Evolutionary conservation across 2,888 invertebrate genomes (phyloP).

Genomic region (Archips crataeganus): DNA sequence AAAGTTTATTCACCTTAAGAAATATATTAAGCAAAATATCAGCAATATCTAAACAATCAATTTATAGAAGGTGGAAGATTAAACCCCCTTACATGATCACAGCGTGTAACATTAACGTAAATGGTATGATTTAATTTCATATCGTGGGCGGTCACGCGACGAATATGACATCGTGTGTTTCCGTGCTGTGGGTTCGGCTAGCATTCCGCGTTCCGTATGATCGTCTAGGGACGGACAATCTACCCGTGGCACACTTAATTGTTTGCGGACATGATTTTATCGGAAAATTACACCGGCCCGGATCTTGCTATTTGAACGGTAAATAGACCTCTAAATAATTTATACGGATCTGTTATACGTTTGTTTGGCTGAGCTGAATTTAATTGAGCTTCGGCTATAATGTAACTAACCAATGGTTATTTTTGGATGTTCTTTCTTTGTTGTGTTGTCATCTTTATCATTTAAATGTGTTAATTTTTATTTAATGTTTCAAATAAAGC

Average conservation of each 20-base stretch:
- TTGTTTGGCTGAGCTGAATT: slow-evolving; percentile 4
- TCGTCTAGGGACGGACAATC: slow-evolving; percentile 72
- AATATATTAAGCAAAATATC: not conserved
- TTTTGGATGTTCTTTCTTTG: not conserved
- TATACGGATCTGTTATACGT: slow-evolving; percentile 13
- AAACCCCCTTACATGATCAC: not conserved
- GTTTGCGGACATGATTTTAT: slow-evolving; percentile 80
- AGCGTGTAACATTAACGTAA: not conserved
- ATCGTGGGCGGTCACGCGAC: slow-evolving; percentile 38
- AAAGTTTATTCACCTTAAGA: too few relatives aligned
- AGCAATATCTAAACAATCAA: not conserved
- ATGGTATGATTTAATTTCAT: slow-evolving; percentile 7
- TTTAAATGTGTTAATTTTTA: too few relatives aligned
- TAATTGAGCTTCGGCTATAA: not conserved
- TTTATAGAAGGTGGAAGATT: not conserved
- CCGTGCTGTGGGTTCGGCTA: slow-evolving; percentile 70
- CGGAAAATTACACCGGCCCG: slow-evolving; percentile 45
- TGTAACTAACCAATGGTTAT: not conserved
- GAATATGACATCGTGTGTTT: slow-evolving; percentile 52
- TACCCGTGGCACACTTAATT: slow-evolving; percentile 71
- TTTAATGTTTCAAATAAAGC: too few relatives aligned
- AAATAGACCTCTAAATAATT: slow-evolving; percentile 30
- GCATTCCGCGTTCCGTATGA: slow-evolving; percentile 73
- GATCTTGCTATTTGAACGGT: slow-evolving; percentile 38
- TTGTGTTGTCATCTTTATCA: too few relatives aligned